phyloP scores from a whole-genome alignment of 1,140 invertebrate species.

The Drosophila sp. region DNA sequence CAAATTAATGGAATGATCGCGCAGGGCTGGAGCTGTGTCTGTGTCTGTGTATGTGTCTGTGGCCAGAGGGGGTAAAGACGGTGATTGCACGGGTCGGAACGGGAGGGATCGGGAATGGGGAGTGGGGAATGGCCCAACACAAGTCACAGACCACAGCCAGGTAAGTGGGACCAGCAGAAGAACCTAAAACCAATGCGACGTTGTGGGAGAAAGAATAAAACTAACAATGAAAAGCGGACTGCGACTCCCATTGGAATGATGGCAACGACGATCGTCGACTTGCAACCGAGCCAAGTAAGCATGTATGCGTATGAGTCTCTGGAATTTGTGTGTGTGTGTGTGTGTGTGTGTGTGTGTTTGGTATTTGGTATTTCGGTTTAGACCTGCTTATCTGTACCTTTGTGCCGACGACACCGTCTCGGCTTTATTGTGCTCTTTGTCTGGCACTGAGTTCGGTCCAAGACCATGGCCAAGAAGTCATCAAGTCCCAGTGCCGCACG shows the following conservation, averaged over 20 bases:
- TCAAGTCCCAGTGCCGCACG: slow-evolving; percentile 44
- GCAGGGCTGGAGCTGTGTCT: slow-evolving; percentile 43
- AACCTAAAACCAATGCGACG: slow-evolving; percentile 69
- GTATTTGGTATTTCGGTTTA: slow-evolving; percentile 70
- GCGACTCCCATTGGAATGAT: slow-evolving; percentile 77
- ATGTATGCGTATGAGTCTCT: slow-evolving; percentile 18
- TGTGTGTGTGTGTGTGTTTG: slow-evolving; percentile 38
- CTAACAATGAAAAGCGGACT: slow-evolving; percentile 72
- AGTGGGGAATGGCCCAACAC: too few species aligned
- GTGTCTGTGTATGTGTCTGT: too few species aligned
- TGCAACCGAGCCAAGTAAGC: slow-evolving; percentile 55
- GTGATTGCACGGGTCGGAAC: slow-evolving; percentile 3
- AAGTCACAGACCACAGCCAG: slow-evolving; percentile 28
- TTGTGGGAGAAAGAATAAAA: slow-evolving; percentile 82
- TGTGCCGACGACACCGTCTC: slow-evolving; percentile 38
- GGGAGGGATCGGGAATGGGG: slow-evolving; percentile 36
- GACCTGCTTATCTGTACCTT: slow-evolving; percentile 72
- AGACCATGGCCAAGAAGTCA: slow-evolving; percentile 44
- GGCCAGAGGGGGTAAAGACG: slow-evolving; percentile 12
- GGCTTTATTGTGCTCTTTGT: slow-evolving; percentile 78
- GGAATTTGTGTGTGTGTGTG: slow-evolving; percentile 40
- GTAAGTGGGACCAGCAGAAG: slow-evolving; percentile 67
- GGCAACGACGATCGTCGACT: slow-evolving; percentile 43
- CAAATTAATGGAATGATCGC: slow-evolving; percentile 79
- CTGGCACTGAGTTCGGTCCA: slow-evolving; percentile 55